Base-by-base conservation (phyloP, 1,140 invertebrate species). In the Dendrolimus punctatus region DNA sequence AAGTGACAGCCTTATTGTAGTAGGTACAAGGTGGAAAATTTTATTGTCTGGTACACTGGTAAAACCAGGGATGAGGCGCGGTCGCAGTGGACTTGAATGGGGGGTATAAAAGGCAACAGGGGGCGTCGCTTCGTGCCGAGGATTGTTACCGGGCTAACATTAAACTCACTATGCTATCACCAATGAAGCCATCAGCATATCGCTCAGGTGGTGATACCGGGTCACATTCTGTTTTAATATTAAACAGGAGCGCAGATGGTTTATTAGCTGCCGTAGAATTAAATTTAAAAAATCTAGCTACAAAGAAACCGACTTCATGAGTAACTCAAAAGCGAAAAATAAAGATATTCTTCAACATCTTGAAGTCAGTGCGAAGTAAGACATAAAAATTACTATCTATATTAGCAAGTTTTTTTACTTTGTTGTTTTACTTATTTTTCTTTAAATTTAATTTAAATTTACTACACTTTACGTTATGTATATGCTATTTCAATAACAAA, bases 51-150 rank as follows among this genome's bases (percentile, higher is more conserved):
- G 39, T 37, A 37, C 37, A 43, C 45, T 49, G 58, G 58, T 53
- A 66, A 75, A 60, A 51, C 60, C 63, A 77, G 75, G 78, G 73
- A 75, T 71, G 76, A 74, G 78, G 79, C 59, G 66, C 68, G 71
- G 69, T 71, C 71, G 62, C 59, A 51, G 62, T 68, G 64, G 64
- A 62, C 52, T 57, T 66, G 66, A 70, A 72, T 68, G 66, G 62
- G 64, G 66, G 62, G 71, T 66, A 48, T 55, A 58, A 63, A 64
- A 58, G 66, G 53, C 60, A 68, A 55, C 76, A 38, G 76, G 78
- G 76, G 78, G 76, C 76, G 74, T 72, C 71, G 69, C 77, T 75
- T 69, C 59, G 58, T 64, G 53, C 64, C 53, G 66, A 67, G 66
- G 61, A 66, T 57, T 71, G 64, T 72, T 71, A 66, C 67, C 64